Evolutionary conservation across 2,797 vertebrate genomes (phyloP), one percentile per base, ranked within the genome.

Genomic region (Leuciscus waleckii): DNA sequence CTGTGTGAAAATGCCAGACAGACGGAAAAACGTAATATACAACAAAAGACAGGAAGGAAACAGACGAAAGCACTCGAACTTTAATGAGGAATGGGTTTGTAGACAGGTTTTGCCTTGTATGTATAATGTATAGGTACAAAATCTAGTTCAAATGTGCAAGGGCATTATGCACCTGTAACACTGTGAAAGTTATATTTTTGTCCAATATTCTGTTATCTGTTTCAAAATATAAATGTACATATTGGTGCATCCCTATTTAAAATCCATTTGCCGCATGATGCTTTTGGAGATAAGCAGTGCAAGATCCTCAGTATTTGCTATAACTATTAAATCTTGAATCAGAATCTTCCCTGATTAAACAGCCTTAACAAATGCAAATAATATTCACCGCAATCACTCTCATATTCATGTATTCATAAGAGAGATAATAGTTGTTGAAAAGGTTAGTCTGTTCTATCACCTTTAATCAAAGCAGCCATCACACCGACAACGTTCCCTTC

Each of bases 401-500:
- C 37, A 76, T 71, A 88, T 88, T 85, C 69, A 86, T 86, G 46
- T 67, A 86, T 88, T 82, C 78, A 54, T 46, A 63, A 23, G 19
- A 9, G 51, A 77, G 73, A 82, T 41, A 51, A 81, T 78, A 54
- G 54, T 32, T 54, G n/a, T 29, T 76, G 56, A 70, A 84, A 82
- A 85, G 73, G 56, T 87, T 81, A 84, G 32, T 7, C 19, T 16
- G 37, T 35, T 82, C 51, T 74, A 58, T 78, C 43, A 73, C 43
- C 75, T 71, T 63, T 81, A 85, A 89, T 83, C 65, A 89, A 76
- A 87, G 46, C 51, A 81, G 54, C 37, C 11, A 67, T 79, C 58
- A 51, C 63, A 61, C 23, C 37, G 5, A 67, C 32, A 73, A 61
- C 21, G 1, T 26, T 35, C 58, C 8, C 67, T 85, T 78, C 5